Evolutionary conservation across 2,113 vertebrate genomes (phyloP), one percentile per base, ranked within the genome.

Genomic region (Gambusia holbrooki): DNA sequence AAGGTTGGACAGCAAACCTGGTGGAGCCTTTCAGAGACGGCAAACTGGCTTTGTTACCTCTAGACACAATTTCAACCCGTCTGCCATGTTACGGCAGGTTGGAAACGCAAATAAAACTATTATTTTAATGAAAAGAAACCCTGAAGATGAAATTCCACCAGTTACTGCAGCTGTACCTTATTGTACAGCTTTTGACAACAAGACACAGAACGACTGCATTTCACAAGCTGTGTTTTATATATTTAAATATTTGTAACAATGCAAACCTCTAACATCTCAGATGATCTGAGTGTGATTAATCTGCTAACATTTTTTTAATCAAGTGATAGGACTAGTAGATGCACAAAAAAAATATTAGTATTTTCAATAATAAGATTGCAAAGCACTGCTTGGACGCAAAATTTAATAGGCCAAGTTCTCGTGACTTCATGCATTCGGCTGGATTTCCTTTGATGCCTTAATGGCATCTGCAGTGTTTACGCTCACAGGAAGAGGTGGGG

Each of bases 241-340:
- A 29, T 33, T 69, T 66, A 73, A 71, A 71, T 76, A 74, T 65
- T 73, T 75, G 64, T 51, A 65, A 27, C 29, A 25, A 32, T 22
- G 45, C 77, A 37, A 70, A 76, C 72, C 61, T 33, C 61, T 70
- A 58, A 69, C 63, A 69, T 84, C 71, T 58, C 0, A 4, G 29
- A 42, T 27, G 69, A 80, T 58, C 40, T 68, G 48, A 75, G 70
- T 80, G 62, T 61, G 33, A 35, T 35, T 35, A 35, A 35, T 35
- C 8, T 35, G 33, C 33, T 35, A 9, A 35, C 35, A 37, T 37
- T 37, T 37, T 33, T 2, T 11, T 11, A 37, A 37, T 37, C 35
- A 37, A 37, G 10, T 37, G 35, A 37, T 11, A 11, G 35, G 10
- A 37, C 15, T 19, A 22, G 48, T 54, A 22, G 17, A 22, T 22